Conservation (phyloP, 2,113 vertebrate species). For the Bagarius yarrelli region DNA sequence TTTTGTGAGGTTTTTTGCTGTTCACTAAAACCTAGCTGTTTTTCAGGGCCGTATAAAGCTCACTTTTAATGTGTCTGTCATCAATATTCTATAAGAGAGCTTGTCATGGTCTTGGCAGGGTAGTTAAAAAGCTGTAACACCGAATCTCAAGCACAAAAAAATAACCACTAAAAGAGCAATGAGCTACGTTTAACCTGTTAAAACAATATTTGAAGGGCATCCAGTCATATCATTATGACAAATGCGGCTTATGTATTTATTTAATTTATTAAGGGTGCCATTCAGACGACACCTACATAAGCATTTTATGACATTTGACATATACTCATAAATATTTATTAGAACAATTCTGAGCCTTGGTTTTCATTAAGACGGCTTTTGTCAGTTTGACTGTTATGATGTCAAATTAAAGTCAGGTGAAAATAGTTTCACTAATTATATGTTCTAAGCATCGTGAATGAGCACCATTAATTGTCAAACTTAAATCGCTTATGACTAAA, state of each 20-base stretch:
- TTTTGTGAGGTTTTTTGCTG: slow-evolving; percentile 10
- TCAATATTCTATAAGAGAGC: slow-evolving; percentile 19
- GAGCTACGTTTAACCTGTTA: not conserved
- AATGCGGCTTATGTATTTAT: not conserved
- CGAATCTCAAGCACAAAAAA: not conserved
- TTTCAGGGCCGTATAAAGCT: slow-evolving; percentile 29
- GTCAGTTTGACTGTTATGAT: not conserved
- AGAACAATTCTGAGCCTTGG: not conserved
- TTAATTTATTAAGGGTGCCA: not conserved
- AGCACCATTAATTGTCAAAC: too few species aligned
- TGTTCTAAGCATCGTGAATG: not conserved
- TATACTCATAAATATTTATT: not conserved
- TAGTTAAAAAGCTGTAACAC: not conserved
- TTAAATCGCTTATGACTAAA: not conserved
- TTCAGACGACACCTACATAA: not conserved
- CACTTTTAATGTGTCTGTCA: slow-evolving; percentile 23
- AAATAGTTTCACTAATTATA: not conserved
- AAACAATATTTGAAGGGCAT: not conserved
- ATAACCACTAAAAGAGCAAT: not conserved
- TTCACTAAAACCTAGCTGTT: slow-evolving; percentile 16
- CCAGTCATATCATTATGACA: not conserved
- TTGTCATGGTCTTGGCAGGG: slow-evolving; percentile 13
- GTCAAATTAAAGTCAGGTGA: not conserved
- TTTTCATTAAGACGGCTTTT: not conserved
- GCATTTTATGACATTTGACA: not conserved